Base-by-base conservation (phyloP, 2,888 invertebrate genomes). In the Drosophila subquinaria region DNA sequence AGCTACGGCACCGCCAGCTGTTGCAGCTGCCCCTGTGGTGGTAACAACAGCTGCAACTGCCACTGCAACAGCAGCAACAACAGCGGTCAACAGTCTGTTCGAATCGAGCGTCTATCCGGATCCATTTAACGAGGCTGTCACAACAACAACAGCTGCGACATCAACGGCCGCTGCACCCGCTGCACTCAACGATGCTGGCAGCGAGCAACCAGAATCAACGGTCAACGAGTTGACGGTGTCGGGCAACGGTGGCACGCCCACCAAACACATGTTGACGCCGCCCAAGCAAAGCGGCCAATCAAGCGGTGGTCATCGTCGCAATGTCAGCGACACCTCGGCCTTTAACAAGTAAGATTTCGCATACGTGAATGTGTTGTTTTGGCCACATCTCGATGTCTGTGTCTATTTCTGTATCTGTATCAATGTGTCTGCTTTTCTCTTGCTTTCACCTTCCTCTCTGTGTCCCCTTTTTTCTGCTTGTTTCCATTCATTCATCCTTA, bases 281-380 rank as follows among this genome's bases (percentile, higher is more conserved):
- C 92, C 92, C 9, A 92, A 92, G 75, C 72, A 82, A 8, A 74
- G 64, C 20, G 70, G 69, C 10, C 35, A 15, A 15, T 48, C 53
- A 13, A 30, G 53, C 8, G 62, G 88, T 45, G 95, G 95, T 8
- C 97, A 97, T 91, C 93, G 97, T 60, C 94, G 97, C 65, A 97
- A 97, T 92, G 96, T 96, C 92, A 97, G 97, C 90, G 97, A 97
- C 90, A 97, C 97, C 2, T 96, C 96, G 61, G 96, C 96, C 80
- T 96, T 96, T 89, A 96, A 96, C 91, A 96, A 96, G 96, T 96
- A 93, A 93, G 94, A 17, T 30, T 30, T 30, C 81, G 40, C 50
- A 20, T 63, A 30, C 30, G 35, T 62, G n/a, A 8, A 27, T 60
- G 35, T 36, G 17, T 51, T 5, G 5, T 27, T 13, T 50, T 52